Conservation (phyloP, 2,888 invertebrate genomes). For the Tipula lateralis region DNA sequence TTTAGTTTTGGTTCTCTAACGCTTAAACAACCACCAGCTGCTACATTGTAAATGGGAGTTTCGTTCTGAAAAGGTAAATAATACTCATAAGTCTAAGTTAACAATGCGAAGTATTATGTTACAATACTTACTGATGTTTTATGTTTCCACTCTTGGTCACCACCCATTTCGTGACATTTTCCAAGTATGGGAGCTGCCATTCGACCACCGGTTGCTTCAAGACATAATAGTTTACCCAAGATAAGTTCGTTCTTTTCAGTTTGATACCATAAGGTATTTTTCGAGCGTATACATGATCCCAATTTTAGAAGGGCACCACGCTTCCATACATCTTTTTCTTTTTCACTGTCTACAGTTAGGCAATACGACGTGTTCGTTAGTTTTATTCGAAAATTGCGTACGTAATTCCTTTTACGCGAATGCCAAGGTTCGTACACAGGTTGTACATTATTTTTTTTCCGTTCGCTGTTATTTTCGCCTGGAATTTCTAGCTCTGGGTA, state of each 20-base stretch:
- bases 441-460: slow-evolving; percentile 57
- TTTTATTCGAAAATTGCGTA: slow-evolving; percentile 67
- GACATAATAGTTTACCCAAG: slow-evolving; percentile 74
- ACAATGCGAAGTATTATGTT: slow-evolving; percentile 31
- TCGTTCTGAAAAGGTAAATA: slow-evolving; percentile 52
- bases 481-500: slow-evolving; percentile 85
- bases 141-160: slow-evolving; percentile 88
- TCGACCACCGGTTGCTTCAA: slow-evolving; percentile 64
- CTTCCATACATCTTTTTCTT: slow-evolving; percentile 59
- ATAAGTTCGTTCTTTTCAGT: slow-evolving; percentile 78
- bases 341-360: slow-evolving; percentile 69
- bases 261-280: slow-evolving; percentile 70
- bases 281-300: slow-evolving; percentile 62
- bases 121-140: slow-evolving; percentile 57
- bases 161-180: slow-evolving; percentile 90
- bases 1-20: slow-evolving; percentile 50
- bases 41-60: slow-evolving; percentile 78
- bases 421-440: slow-evolving; percentile 76
- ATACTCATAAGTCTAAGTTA: slow-evolving; percentile 29
- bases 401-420: slow-evolving; percentile 69
- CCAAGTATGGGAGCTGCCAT: slow-evolving; percentile 64
- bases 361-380: slow-evolving; percentile 70
- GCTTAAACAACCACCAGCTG: slow-evolving; percentile 78
- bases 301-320: slow-evolving; percentile 65
- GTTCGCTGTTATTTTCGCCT: slow-evolving; percentile 50